Conservation (phyloP, 1,140 invertebrate species). For the Saccostrea glomerata region DNA sequence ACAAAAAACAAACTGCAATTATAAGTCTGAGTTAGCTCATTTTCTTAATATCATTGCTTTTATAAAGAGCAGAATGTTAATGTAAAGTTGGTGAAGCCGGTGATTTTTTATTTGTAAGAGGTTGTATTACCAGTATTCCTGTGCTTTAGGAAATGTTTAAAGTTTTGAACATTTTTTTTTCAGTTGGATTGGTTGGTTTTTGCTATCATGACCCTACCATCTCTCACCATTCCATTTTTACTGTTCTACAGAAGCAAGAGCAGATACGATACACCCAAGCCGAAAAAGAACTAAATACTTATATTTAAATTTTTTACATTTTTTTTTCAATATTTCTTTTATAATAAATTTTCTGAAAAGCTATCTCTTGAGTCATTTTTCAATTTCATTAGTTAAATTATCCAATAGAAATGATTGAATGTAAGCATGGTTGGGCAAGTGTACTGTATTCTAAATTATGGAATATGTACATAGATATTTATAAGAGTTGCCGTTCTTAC, state of each 20-base stretch:
- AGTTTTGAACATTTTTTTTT: conserved; percentile 70
- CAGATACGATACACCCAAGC: conserved; percentile 88
- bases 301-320: neutral
- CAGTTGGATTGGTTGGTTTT: conserved; percentile 97
- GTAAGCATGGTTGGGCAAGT: too few species aligned
- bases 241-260: conserved; percentile 96
- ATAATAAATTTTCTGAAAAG: conserved; percentile 12
- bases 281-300: conserved; percentile 72
- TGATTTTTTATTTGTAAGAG: too few species aligned
- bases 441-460: too few species aligned
- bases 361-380: neutral
- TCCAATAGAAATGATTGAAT: too few species aligned
- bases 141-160: neutral
- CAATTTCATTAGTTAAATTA: neutral
- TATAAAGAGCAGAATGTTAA: too few species aligned
- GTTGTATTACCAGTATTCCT: too few species aligned
- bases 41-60: too few species aligned
- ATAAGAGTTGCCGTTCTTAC: neutral
- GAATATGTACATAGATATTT: neutral
- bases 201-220: conserved; percentile 96
- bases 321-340: neutral
- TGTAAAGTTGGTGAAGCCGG: too few species aligned
- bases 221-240: conserved; percentile 94
- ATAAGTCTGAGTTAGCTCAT: too few species aligned
- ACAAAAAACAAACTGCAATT: too few species aligned